phyloP scores from a whole-genome alignment of 2,797 vertebrate genomes.

The Bovichtus variegatus region DNA sequence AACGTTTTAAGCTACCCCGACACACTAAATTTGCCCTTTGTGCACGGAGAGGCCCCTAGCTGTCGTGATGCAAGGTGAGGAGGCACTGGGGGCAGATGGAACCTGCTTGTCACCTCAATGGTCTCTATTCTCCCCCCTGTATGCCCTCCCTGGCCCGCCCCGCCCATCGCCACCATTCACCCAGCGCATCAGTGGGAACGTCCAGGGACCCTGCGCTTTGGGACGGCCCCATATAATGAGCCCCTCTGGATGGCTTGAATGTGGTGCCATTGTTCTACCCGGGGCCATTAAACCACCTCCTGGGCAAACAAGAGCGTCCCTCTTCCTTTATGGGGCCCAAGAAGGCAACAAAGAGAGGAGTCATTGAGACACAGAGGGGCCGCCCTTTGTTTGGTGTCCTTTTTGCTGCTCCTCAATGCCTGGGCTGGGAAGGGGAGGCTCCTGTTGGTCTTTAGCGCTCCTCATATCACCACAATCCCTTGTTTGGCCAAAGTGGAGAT shows the following conservation, averaged over 20 bases:
- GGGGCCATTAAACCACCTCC: slow-evolving; percentile 95
- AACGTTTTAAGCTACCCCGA: slow-evolving; percentile 88
- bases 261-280: slow-evolving; percentile 92
- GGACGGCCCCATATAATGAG: slow-evolving; percentile 93
- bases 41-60: slow-evolving; percentile 87
- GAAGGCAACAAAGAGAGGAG: slow-evolving; percentile 92
- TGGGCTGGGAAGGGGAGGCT: slow-evolving; percentile 92
- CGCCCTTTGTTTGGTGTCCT: slow-evolving; percentile 92
- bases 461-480: slow-evolving; percentile 90
- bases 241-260: slow-evolving; percentile 89
- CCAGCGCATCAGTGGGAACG: slow-evolving; percentile 91
- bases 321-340: slow-evolving; percentile 93
- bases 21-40: slow-evolving; percentile 90
- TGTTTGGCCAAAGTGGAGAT: slow-evolving; percentile 97
- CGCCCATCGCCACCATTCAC: slow-evolving; percentile 90
- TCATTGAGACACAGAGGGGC: slow-evolving; percentile 93
- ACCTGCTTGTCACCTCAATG: slow-evolving; percentile 95
- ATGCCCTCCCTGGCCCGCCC: slow-evolving; percentile 78
- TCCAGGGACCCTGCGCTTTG: slow-evolving; percentile 89
- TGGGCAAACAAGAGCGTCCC: slow-evolving; percentile 95
- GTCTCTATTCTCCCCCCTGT: slow-evolving; percentile 86
- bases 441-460: slow-evolving; percentile 93
- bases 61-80: slow-evolving; percentile 95
- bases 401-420: slow-evolving; percentile 95
- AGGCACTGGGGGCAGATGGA: slow-evolving; percentile 94